phyloP scores from a whole-genome alignment of 2,113 vertebrate species.

The Cynoglossus semilaevis region DNA sequence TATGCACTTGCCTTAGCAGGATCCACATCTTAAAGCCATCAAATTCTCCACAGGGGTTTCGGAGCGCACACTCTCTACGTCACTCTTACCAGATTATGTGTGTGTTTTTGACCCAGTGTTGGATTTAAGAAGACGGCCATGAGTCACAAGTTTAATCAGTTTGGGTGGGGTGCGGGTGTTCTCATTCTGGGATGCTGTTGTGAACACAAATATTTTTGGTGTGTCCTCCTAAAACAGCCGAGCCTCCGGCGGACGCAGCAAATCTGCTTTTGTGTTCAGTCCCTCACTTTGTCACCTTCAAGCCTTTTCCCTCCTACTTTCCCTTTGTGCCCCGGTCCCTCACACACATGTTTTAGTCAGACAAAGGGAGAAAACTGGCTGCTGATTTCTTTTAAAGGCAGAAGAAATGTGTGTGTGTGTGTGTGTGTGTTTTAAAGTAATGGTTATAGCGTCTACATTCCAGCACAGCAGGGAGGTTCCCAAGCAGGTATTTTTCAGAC shows the following conservation, averaged over 20 bases:
- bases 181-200: constrained; percentile 22
- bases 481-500: constrained; percentile 44
- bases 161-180: constrained; percentile 42
- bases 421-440: constrained; percentile 33
- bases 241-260: constrained; percentile 37
- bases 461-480: constrained; percentile 63
- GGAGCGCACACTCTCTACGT: neutral
- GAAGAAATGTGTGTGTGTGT: constrained; percentile 37
- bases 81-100: constrained; percentile 5
- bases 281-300: constrained; percentile 64
- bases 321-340: constrained; percentile 51
- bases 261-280: constrained; percentile 58
- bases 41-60: constrained; percentile 14
- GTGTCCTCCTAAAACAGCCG: constrained; percentile 40
- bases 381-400: constrained; percentile 38
- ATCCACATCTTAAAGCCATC: constrained; percentile 44
- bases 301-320: constrained; percentile 54
- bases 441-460: constrained; percentile 69
- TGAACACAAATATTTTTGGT: constrained; percentile 58
- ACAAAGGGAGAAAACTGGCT: constrained; percentile 58
- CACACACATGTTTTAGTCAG: constrained; percentile 40
- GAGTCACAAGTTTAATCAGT: constrained; percentile 33
- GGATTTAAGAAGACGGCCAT: constrained; percentile 11
- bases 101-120: constrained; percentile 8
- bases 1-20: neutral